These are phyloP conservation scores for Cepaea nemoralis DNA, from an alignment of 1,140 invertebrate genomes.

Conservation along the genomic window DNA sequence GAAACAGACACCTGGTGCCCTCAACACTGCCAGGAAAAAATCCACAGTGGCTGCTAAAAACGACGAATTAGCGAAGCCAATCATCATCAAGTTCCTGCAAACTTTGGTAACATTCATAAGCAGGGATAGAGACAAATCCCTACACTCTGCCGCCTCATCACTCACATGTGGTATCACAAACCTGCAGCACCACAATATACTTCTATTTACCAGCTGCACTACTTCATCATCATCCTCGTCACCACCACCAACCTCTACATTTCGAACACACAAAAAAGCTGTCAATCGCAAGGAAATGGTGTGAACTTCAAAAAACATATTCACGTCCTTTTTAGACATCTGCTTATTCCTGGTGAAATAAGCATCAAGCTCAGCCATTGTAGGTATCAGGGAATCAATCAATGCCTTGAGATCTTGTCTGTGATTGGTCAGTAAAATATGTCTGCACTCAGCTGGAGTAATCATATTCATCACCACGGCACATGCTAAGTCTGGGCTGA, in stretches of 20 bases:
- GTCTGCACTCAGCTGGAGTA: constrained; percentile 23
- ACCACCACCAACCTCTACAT: background rate
- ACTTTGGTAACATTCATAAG: background rate
- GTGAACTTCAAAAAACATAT: background rate
- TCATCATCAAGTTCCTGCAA: background rate
- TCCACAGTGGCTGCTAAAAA: background rate
- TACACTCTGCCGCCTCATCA: background rate
- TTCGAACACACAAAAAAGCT: background rate
- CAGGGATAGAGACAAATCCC: background rate
- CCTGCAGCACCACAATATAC: background rate
- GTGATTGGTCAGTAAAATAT: constrained; percentile 17
- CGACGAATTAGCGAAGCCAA: background rate
- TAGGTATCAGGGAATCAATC: background rate
- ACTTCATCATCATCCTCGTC: background rate
- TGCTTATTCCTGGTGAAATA: background rate
- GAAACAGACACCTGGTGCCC: background rate
- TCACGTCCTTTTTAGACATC: background rate
- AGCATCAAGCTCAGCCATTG: background rate
- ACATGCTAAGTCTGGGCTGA: background rate
- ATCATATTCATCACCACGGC: constrained; percentile 3
- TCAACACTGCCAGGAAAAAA: background rate
- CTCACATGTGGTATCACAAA: background rate
- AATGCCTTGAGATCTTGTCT: background rate
- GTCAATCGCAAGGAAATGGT: background rate
- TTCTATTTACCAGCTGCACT: background rate